Conservation (phyloP, 2,888 invertebrate genomes). For the Mesochorus sp. region DNA sequence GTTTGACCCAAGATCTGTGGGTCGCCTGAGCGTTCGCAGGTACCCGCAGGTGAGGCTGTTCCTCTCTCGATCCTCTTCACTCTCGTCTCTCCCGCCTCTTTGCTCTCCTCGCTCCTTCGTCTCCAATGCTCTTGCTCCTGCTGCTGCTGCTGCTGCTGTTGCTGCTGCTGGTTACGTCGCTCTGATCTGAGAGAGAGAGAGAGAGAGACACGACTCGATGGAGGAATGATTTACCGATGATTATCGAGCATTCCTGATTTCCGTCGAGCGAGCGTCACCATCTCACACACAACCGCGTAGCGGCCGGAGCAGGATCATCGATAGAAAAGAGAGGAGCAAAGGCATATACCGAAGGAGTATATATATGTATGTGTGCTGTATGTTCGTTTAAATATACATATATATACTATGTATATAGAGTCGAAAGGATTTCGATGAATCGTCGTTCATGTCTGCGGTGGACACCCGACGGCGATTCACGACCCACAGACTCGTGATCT, state of each 20-base stretch:
- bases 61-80: constrained; percentile 50
- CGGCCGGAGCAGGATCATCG: constrained; percentile 21
- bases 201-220: constrained; percentile 59
- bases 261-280: constrained; percentile 59
- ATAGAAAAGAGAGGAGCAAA: constrained; percentile 40
- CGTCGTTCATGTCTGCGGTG: constrained; percentile 49
- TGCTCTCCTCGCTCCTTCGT: constrained; percentile 21
- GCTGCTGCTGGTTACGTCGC: constrained; percentile 47
- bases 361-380: neutral
- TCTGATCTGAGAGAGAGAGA: too few relatives aligned
- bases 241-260: constrained; percentile 75
- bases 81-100: too few relatives aligned
- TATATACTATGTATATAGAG: constrained; percentile 22
- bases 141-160: neutral
- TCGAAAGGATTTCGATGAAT: constrained; percentile 64
- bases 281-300: neutral
- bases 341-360: neutral
- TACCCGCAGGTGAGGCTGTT: constrained; percentile 62
- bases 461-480: constrained; percentile 61
- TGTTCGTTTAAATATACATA: neutral
- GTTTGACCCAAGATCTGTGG: constrained; percentile 71
- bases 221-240: constrained; percentile 77
- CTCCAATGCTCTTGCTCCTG: neutral
- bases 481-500: constrained; percentile 64
- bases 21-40: constrained; percentile 61